phyloP scores from a whole-genome alignment of 2,797 vertebrate genomes.

The Argentina silus region DNA sequence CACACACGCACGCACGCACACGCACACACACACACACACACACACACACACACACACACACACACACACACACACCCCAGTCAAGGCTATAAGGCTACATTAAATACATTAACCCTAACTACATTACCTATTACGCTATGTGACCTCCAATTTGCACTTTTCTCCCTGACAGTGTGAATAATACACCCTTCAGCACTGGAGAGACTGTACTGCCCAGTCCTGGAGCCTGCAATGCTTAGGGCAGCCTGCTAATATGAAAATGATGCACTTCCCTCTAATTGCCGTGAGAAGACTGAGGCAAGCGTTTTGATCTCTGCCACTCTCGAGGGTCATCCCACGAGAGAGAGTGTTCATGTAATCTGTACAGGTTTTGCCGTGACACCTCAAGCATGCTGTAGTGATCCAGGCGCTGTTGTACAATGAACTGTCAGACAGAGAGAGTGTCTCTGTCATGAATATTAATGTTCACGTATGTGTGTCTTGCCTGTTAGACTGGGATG shows the following conservation, averaged over 20 bases:
- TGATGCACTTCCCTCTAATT: conserved; percentile 58
- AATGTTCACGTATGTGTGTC: conserved; percentile 38
- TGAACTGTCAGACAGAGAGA: conserved; percentile 47
- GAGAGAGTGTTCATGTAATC: conserved; percentile 48
- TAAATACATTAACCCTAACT: too few species aligned
- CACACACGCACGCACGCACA: too few species aligned
- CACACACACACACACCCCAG: too few species aligned
- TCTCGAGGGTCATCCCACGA: conserved; percentile 36
- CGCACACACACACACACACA: too few species aligned
- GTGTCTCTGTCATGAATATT: conserved; percentile 41
- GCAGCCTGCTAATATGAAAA: conserved; percentile 59
- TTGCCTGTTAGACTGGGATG: not conserved
- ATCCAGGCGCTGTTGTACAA: conserved; percentile 45
- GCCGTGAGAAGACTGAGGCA: conserved; percentile 46
- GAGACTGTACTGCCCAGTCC: not conserved
- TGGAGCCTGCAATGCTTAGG: conserved; percentile 54
- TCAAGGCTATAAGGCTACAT: too few species aligned
- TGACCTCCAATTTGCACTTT: not conserved
- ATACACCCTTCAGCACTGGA: too few species aligned
- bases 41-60: too few species aligned
- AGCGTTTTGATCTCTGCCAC: conserved; percentile 51
- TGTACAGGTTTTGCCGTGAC: conserved; percentile 43
- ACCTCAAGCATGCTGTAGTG: conserved; percentile 46
- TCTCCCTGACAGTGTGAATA: too few species aligned
- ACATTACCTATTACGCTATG: too few species aligned